Base-by-base conservation (phyloP, 2,888 invertebrate genomes). In the Acronicta aceris region DNA sequence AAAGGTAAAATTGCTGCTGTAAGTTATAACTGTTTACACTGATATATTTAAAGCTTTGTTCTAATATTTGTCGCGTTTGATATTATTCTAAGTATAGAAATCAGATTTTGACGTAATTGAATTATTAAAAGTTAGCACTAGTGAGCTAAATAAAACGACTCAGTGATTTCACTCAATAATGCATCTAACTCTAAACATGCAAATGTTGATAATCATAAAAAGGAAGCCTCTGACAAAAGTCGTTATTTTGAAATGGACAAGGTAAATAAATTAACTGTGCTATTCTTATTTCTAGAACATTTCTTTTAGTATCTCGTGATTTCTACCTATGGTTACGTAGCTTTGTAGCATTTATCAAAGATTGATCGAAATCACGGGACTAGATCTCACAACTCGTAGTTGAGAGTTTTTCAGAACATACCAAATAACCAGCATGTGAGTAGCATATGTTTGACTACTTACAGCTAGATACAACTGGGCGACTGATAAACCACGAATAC, bases 401-500 rank as follows among this genome's bases (percentile, higher is more conserved):
- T 38, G 0, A 16, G 12, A 12, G 10, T 52, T 64, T 60, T 63
- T 65, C 45, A 61, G 25, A 38, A 43, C 41, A n/a, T n/a, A 21
- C 45, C 48, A 42, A 59, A 59, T 56, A 45, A 55, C 30, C 30
- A 65, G 61, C 68, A 60, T 65, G 30, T 69, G 53, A 65, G 43
- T 27, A 55, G 41, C 66, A 72, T 62, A 70, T 69, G 64, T 69
- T 65, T 61, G 45, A 49, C 45, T 48, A 63, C 50, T 59, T 56
- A 65, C 65, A 60, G 61, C 25, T 66, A 71, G 69, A 71, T 69
- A 76, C 59, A 45, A 64, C 38, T 56, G 48, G 8, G 53, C 40
- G 40, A 3, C 57, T 68, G 74, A 78, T 78, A 76, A 74, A 76
- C 76, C 63, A 66, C 61, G 50, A 76, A 74, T 78, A 63, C 56